Evolutionary conservation across 1,140 invertebrate genomes (phyloP).

Genomic region (Drosophila punjabiensis): DNA sequence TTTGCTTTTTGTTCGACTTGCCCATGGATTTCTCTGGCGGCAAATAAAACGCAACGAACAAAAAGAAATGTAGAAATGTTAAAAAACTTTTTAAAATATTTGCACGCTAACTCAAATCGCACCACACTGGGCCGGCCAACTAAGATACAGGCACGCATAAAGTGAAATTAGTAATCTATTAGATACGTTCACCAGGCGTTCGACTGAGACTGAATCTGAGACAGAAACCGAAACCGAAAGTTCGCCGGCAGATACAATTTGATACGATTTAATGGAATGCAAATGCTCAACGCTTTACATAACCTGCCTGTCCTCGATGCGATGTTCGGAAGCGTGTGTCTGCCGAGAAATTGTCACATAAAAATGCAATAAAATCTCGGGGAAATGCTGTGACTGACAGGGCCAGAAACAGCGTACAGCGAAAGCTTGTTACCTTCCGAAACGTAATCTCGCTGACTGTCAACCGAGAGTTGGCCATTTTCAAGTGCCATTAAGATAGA

Average conservation of each 20-base stretch:
- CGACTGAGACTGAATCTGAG: slow-evolving; percentile 6
- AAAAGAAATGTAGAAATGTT: slow-evolving; percentile 37
- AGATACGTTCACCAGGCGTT: slow-evolving; percentile 61
- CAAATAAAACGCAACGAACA: slow-evolving; percentile 31
- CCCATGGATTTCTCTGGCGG: slow-evolving; percentile 68
- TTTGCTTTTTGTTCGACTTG: slow-evolving; percentile 51
- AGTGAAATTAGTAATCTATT: slow-evolving; percentile 79
- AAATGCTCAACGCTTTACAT: slow-evolving; percentile 53
- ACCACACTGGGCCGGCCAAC: slow-evolving; percentile 45
- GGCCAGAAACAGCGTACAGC: slow-evolving; percentile 37
- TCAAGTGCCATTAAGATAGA: slow-evolving; percentile 75
- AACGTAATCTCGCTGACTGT: slow-evolving; percentile 64
- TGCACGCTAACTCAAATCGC: slow-evolving; percentile 65
- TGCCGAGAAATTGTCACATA: slow-evolving; percentile 74
- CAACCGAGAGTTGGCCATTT: slow-evolving; percentile 50
- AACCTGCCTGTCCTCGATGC: slow-evolving; percentile 35
- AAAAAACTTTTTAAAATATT: slow-evolving; percentile 73
- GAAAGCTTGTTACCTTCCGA: slow-evolving; percentile 76
- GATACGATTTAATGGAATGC: slow-evolving; percentile 39
- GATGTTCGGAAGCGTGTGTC: slow-evolving; percentile 20
- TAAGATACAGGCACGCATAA: slow-evolving; percentile 68
- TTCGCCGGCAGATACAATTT: slow-evolving; percentile 31
- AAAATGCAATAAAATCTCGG: slow-evolving; percentile 80
- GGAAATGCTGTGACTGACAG: slow-evolving; percentile 61
- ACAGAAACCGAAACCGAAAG: slow-evolving; percentile 59